A percentile compares a stretch with the other conserved stretches of the same genome.
Conservation (phyloP, 35 echinoderm and acorn worm genomes). For the Lytechinus pictus region DNA sequence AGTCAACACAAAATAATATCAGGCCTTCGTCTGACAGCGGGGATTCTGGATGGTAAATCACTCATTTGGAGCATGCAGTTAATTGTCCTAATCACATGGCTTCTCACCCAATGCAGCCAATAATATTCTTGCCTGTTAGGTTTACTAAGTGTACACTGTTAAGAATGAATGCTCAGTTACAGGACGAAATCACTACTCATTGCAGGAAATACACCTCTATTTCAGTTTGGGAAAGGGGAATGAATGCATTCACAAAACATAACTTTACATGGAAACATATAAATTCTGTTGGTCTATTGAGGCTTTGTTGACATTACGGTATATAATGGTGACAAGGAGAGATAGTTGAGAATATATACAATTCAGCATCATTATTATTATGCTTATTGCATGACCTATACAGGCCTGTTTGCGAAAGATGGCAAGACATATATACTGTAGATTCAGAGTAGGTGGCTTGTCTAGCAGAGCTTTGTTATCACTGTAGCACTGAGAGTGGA, state of each 20-base stretch:
- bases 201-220: neutral
- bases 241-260: neutral
- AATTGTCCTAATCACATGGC: neutral
- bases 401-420: too few species aligned
- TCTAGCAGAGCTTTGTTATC: too few species aligned
- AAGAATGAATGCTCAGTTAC: neutral
- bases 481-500: too few species aligned
- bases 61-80: neutral
- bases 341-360: too few species aligned
- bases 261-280: too few species aligned
- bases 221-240: neutral
- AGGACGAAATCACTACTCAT: neutral
- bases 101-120: neutral
- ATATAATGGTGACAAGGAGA: too few species aligned
- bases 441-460: too few species aligned
- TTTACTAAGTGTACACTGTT: neutral
- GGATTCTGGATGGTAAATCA: neutral
- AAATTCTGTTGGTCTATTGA: too few species aligned
- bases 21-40: neutral
- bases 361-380: too few species aligned
- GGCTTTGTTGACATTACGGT: too few species aligned
- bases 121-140: neutral
- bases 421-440: too few species aligned
- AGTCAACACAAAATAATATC: slow-evolving; percentile 13
- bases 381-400: too few species aligned